Evolutionary conservation across 2,113 vertebrate genomes (phyloP).

Genomic region (Vireo altiloquus): DNA sequence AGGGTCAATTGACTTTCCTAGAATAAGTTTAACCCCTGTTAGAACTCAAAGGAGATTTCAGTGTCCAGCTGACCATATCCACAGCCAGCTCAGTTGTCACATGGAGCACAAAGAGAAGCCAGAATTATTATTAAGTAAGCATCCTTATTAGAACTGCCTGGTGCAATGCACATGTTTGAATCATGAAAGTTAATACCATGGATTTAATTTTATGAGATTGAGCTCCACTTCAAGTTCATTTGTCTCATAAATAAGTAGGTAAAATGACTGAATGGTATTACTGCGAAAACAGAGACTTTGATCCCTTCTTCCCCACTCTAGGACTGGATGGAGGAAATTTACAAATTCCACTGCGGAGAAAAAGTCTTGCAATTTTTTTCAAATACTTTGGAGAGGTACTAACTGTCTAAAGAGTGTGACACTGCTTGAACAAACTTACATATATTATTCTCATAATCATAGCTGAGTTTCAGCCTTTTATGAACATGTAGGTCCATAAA

Average conservation of each 20-base stretch:
- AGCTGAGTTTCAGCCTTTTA: not conserved
- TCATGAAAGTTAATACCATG: not conserved
- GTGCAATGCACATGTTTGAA: accelerated
- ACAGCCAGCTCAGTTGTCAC: not conserved
- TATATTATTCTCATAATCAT: not conserved
- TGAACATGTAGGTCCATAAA: not conserved
- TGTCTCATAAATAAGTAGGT: not conserved
- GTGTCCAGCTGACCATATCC: not conserved
- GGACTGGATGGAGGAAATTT: not conserved
- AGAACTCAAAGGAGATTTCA: not conserved
- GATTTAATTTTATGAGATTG: not conserved
- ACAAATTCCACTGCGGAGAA: not conserved
- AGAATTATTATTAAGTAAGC: not conserved
- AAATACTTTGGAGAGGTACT: not conserved
- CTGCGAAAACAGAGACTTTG: not conserved
- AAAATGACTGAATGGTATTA: not conserved
- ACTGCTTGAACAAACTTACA: not conserved
- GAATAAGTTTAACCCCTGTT: not conserved
- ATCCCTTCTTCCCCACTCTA: not conserved
- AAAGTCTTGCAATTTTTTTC: not conserved
- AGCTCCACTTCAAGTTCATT: not conserved
- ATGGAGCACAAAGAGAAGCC: not conserved
- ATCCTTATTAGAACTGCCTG: not conserved
- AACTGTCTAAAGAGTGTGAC: not conserved
- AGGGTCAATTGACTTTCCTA: not conserved